Conservation (phyloP, 2,888 invertebrate species). For the Drosophila pegasa region DNA sequence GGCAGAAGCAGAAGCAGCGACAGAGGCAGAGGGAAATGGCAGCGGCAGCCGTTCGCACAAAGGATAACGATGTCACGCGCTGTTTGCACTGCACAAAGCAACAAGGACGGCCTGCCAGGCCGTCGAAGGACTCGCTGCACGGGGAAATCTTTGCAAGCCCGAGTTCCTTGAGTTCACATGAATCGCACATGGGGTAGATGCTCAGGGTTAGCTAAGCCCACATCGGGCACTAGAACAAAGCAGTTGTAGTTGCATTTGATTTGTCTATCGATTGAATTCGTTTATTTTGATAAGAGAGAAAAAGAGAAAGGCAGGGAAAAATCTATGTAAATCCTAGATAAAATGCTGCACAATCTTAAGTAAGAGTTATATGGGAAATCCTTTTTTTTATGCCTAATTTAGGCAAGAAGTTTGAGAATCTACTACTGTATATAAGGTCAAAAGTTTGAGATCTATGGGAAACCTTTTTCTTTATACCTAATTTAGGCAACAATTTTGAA, state of each 20-base stretch:
- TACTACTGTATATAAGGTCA: too few species aligned
- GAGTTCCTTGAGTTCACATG: slow-evolving; percentile 21
- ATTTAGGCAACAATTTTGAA: too few species aligned
- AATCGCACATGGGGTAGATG: slow-evolving; percentile 14
- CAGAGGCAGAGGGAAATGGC: slow-evolving; percentile 13
- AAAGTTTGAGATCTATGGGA: too few species aligned
- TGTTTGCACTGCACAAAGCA: slow-evolving; percentile 61
- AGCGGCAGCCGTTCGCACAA: slow-evolving; percentile 44
- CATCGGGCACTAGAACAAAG: neutral
- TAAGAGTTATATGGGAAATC: too few species aligned
- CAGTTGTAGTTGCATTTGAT: slow-evolving; percentile 1
- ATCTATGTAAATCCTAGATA: neutral
- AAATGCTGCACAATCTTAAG: neutral
- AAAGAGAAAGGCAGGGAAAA: too few species aligned
- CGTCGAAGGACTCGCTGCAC: slow-evolving; percentile 23
- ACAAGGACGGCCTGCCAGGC: slow-evolving; percentile 19
- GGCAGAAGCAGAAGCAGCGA: slow-evolving; percentile 3
- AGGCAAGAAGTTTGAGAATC: too few species aligned
- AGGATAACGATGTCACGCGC: slow-evolving; percentile 78
- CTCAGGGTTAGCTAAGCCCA: slow-evolving; percentile 24
- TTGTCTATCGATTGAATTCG: neutral
- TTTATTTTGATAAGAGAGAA: too few species aligned
- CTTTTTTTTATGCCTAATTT: too few species aligned
- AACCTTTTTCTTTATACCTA: too few species aligned
- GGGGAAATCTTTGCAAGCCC: slow-evolving; percentile 1